These are phyloP conservation scores for Geotrypetes seraphini DNA, from an alignment of 2,797 vertebrate species.

Conservation along the genomic window DNA sequence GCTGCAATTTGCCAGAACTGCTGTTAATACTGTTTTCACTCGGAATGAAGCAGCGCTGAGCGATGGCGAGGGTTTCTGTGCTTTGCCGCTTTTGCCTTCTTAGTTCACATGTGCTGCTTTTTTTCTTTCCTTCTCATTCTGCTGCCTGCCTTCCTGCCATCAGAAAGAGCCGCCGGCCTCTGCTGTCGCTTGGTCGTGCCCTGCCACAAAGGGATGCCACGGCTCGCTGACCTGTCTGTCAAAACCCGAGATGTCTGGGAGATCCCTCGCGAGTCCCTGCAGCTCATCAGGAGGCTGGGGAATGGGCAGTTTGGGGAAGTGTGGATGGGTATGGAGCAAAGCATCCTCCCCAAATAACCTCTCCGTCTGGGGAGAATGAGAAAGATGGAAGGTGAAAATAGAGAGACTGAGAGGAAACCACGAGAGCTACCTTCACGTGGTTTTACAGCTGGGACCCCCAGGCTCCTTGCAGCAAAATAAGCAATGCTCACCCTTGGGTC, in stretches of 20 bases:
- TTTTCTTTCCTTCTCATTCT: conserved; percentile 54
- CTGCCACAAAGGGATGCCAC: conserved; percentile 96
- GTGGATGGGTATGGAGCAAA: conserved; percentile 91
- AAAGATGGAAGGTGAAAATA: conserved; percentile 57
- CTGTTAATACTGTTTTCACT: conserved; percentile 25
- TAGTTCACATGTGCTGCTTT: conserved; percentile 51
- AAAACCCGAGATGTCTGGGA: conserved; percentile 99
- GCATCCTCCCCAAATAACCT: conserved; percentile 40
- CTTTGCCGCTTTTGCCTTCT: conserved; percentile 35
- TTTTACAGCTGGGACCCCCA: too few relatives aligned
- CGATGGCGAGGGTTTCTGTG: conserved; percentile 32
- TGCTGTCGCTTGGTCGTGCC: conserved; percentile 95
- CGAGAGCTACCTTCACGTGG: too few relatives aligned
- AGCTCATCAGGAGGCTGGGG: conserved; percentile 94
- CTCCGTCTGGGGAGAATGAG: conserved; percentile 29
- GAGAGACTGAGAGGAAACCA: too few relatives aligned
- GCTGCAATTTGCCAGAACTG: conserved; percentile 24
- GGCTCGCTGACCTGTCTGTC: conserved; percentile 93
- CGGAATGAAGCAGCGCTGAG: too few relatives aligned
- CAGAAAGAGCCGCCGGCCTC: conserved; percentile 93
- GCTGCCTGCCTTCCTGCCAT: conserved; percentile 42
- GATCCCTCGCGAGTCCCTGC: conserved; percentile 90
- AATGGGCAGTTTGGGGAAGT: conserved; percentile 98
- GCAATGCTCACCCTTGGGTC: too few relatives aligned
- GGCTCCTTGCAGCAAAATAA: too few relatives aligned